Conservation (phyloP, 2,797 vertebrate species). For the Sylvilagus floridanus region DNA sequence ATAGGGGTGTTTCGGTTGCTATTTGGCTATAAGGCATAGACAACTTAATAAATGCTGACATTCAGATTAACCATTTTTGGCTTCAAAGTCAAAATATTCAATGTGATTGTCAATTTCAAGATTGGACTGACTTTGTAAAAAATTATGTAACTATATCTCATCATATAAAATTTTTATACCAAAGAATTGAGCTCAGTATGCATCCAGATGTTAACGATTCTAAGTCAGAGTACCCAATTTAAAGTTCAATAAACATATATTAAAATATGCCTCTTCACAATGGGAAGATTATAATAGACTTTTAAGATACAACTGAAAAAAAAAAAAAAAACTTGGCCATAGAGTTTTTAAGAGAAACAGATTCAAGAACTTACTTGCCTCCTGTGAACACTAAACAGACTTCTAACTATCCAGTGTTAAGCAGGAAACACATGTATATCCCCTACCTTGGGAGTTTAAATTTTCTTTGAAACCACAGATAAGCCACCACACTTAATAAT, state of each 20-base stretch:
- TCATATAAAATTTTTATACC: slow-evolving; percentile 14
- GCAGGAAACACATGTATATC: not conserved
- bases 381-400: not conserved
- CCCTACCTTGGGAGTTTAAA: not conserved
- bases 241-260: slow-evolving; percentile 33
- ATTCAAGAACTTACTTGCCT: slow-evolving; percentile 48
- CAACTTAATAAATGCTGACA: slow-evolving; percentile 34
- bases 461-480: not conserved
- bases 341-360: slow-evolving; percentile 48
- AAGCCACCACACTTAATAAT: slow-evolving; percentile 23
- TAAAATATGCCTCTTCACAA: not conserved
- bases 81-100: slow-evolving; percentile 47
- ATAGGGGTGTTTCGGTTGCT: not conserved
- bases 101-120: slow-evolving; percentile 6
- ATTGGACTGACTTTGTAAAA: not conserved
- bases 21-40: not conserved
- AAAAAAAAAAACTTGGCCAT: slow-evolving; percentile 21
- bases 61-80: slow-evolving; percentile 25
- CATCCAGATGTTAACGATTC: slow-evolving; percentile 26
- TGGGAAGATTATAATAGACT: not conserved
- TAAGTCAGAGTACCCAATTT: slow-evolving; percentile 42
- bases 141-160: not conserved
- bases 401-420: not conserved
- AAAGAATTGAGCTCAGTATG: slow-evolving; percentile 38
- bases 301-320: not conserved